These are phyloP conservation scores for Diplolepis rosae DNA, from an alignment of 2,888 invertebrate genomes.

Conservation along the genomic window DNA sequence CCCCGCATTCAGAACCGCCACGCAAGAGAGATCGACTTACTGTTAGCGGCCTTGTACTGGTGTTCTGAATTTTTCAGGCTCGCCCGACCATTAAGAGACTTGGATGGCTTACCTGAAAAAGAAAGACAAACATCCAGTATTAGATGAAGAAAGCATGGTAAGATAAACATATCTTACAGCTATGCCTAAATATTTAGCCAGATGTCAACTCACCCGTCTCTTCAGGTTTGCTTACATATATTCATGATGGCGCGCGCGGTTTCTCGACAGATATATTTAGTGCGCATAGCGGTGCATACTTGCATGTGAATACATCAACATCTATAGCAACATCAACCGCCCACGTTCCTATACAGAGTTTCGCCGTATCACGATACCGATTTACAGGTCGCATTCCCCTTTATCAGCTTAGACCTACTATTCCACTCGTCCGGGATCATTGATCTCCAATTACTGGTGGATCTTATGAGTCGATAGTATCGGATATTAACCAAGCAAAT, in stretches of 20 bases:
- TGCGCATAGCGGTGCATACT: not conserved
- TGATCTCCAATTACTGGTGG: constrained; percentile 52
- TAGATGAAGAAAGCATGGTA: constrained; percentile 43
- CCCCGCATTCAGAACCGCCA: constrained; percentile 43
- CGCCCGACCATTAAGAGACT: constrained; percentile 43
- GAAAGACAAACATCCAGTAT: constrained; percentile 52
- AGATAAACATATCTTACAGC: constrained; percentile 51
- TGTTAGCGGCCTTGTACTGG: constrained; percentile 42
- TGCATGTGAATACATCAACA: not conserved
- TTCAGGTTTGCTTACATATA: constrained; percentile 33
- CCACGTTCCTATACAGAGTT: constrained; percentile 47
- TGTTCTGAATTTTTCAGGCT: constrained; percentile 37
- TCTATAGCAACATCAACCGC: constrained; percentile 35
- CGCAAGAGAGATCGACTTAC: constrained; percentile 46
- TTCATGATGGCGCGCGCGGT: constrained; percentile 1
- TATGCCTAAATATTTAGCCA: constrained; percentile 64
- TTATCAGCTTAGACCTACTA: constrained; percentile 41
- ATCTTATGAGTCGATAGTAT: constrained; percentile 56
- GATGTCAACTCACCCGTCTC: constrained; percentile 52
- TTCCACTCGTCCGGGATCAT: constrained; percentile 30
- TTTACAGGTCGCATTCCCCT: constrained; percentile 58
- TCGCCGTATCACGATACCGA: constrained; percentile 60
- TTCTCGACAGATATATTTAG: not conserved
- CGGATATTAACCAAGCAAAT: constrained; percentile 50
- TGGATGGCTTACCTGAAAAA: constrained; percentile 62